Base-by-base conservation (phyloP, 1,140 invertebrate genomes). In the Heliconius melpomene region DNA sequence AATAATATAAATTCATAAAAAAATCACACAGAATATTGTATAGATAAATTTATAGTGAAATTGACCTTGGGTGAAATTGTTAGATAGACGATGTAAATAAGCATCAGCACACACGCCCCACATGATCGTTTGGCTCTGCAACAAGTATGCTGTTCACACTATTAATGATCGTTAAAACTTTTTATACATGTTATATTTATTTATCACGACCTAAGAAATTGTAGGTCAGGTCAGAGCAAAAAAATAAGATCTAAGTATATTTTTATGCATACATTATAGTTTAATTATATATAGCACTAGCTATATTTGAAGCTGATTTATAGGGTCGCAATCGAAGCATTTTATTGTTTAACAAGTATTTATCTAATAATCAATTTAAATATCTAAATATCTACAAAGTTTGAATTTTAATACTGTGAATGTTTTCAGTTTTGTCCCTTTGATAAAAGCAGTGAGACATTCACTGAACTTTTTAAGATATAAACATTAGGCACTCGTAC, bases 51-150 rank as follows among this genome's bases (percentile, higher is more conserved):
- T 23, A 60, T 60, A 20, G 3, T 26, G 57, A 60, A 11, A n/a
- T 60, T 23, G 57, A 60, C n/a, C 57, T 60, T 60, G n/a, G 23
- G 20, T 60, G 3, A 26, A 60, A 26, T 9, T n/a, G 9, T 60
- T 60, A n/a, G 57, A 60, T n/a, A 60, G 2, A 11, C 11, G n/a
- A 60, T 60, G 3, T 11, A 60, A 26, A 60, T 60, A 60, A 60
- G 57, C 57, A 60, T 11, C 23, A 23, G 57, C 57, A 23, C 57
- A 23, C 57, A 60, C 20, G 3, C 9, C 9, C 20, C 9, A 23
- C 57, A 11, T n/a, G 38, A 75, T 75, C 50, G 66, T 70, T 76
- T 76, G 75, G 75, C 75, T 76, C 75, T 20, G 38, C 36, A 76
- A 76, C 75, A 70, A 76, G 13, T 76, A 70, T 76, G 32, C 36